Evolutionary conservation across 2,797 vertebrate species (phyloP).

Genomic region (Spatula versicolor): DNA sequence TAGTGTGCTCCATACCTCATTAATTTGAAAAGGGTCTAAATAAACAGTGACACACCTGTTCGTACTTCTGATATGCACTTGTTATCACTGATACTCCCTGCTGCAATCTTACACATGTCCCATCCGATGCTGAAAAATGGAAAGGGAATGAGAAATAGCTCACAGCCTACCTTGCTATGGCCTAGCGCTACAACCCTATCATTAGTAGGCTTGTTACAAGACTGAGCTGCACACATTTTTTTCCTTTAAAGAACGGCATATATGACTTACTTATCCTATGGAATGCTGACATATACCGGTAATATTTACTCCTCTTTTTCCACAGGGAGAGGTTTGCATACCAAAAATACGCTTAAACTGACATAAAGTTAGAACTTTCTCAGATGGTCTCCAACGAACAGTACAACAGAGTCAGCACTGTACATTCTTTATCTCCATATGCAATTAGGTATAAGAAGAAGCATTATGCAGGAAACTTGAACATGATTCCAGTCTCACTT

Average conservation of each 20-base stretch:
- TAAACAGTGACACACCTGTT: background rate
- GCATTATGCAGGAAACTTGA: background rate
- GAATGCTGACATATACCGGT: background rate
- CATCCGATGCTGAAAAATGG: background rate
- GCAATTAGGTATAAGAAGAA: background rate
- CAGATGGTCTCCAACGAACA: background rate
- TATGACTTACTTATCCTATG: background rate
- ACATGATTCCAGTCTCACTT: background rate
- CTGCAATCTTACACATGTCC: background rate
- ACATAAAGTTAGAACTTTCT: background rate
- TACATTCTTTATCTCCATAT: background rate
- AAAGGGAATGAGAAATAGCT: background rate
- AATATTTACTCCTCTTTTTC: background rate
- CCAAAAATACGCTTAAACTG: background rate
- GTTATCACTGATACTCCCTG: background rate
- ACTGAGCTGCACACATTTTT: fast-evolving
- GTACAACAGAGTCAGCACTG: background rate
- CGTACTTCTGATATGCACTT: background rate
- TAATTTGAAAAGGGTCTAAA: background rate
- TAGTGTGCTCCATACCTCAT: background rate
- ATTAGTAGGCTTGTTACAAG: background rate
- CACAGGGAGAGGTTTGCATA: background rate
- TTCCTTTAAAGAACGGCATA: background rate
- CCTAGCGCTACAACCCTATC: background rate
- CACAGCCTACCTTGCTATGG: background rate